Evolutionary conservation across 2,888 invertebrate genomes (phyloP), one percentile per base, ranked within the genome.

Genomic region (Ethmia dodecea): DNA sequence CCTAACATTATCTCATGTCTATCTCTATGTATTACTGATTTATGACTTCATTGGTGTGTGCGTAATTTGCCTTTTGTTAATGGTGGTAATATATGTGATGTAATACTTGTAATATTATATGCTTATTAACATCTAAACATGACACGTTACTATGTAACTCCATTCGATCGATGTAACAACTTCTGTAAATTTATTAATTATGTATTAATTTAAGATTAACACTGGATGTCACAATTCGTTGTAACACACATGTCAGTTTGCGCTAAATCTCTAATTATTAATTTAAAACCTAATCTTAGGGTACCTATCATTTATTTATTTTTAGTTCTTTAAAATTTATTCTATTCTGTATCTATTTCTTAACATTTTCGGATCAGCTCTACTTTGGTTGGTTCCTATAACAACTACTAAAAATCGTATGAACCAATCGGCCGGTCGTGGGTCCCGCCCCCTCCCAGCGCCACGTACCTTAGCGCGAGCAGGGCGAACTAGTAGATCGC

Each of bases 401-500:
- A 74, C 64, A 51, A 55, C 42, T 40, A 51, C 50, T 61, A 57
- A 61, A 65, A 33, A 28, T n/a, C 63, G 76, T 79, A 77, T 84
- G 86, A 81, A 81, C 81, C 86, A 80, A 80, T 86, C 78, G 70
- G 58, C 78, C 71, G 56, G 48, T 57, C 55, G 56, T 54, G 47
- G 56, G 65, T 65, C 71, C 73, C 69, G 52, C 52, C 60, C 69
- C 76, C 71, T 70, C 75, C 77, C 60, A 61, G 70, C 72, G 75
- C 67, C 64, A 58, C 53, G 54, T 52, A 60, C 73, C 70, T 78
- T 79, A 78, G 78, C 68, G 64, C 70, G 60, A 68, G 70, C 88
- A 97, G 97, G 97, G 96, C 71, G 96, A 97, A 88, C 92, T 96
- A 90, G 91, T 97, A 73, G 96, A 97, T 89, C 90, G 95, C 79